These are phyloP conservation scores for Drosophila imparisetae DNA, from an alignment of 2,888 invertebrate genomes.

Conservation along the genomic window DNA sequence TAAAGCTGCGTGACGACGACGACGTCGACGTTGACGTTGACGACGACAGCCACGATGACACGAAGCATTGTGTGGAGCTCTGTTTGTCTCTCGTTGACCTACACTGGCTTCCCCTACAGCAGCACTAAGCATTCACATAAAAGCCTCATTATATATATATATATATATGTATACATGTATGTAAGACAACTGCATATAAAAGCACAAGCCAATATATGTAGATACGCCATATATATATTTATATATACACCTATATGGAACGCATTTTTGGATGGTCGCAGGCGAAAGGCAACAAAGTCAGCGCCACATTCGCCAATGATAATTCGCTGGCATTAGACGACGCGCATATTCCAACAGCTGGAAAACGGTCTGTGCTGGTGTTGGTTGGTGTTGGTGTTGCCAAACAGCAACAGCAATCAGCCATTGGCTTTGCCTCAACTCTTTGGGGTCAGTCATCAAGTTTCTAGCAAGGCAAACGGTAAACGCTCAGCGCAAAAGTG, in stretches of 20 bases:
- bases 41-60: constrained; percentile 7
- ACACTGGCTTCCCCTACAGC: constrained; percentile 60
- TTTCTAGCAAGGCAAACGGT: constrained; percentile 31
- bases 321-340: constrained; percentile 78
- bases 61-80: constrained; percentile 44
- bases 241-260: constrained; percentile 39
- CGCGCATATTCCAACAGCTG: constrained; percentile 51
- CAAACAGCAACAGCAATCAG: constrained; percentile 16
- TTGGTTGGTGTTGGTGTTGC: constrained; percentile 2
- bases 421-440: constrained; percentile 13
- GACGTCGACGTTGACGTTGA: constrained; percentile 10
- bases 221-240: background rate
- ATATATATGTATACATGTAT: background rate
- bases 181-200: constrained; percentile 17
- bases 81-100: constrained; percentile 63
- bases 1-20: constrained; percentile 39
- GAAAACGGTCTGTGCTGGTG: constrained; percentile 12
- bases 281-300: constrained; percentile 56
- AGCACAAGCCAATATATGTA: constrained; percentile 11
- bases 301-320: constrained; percentile 75
- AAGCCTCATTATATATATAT: constrained; percentile 12
- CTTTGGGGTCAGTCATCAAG: constrained; percentile 29
- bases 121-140: constrained; percentile 19
- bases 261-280: constrained; percentile 62
- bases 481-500: constrained; percentile 26